phyloP scores from a whole-genome alignment of 2,888 invertebrate species.

The Griposia aprilina region DNA sequence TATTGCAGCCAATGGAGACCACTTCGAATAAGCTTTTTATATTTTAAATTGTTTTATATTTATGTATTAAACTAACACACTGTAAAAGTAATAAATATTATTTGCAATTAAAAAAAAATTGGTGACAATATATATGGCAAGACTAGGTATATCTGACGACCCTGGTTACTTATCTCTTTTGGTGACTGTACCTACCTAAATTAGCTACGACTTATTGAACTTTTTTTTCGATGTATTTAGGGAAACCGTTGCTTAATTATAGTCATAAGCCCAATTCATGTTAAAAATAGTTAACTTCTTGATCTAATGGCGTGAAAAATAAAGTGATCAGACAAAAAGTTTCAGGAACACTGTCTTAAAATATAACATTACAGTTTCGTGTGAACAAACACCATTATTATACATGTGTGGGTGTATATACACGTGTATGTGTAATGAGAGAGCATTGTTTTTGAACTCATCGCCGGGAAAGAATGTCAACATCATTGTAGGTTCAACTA shows the following conservation, averaged over 20 bases:
- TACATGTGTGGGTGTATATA: slow-evolving; percentile 17
- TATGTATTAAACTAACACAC: no score
- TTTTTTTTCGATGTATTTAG: neutral
- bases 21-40: no score
- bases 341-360: slow-evolving; percentile 27
- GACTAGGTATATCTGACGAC: no score
- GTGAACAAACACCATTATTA: slow-evolving; percentile 37
- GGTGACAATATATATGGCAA: no score
- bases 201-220: neutral
- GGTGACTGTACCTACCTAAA: no score
- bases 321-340: neutral
- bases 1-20: no score
- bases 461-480: slow-evolving; percentile 62
- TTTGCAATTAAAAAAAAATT: no score
- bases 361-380: slow-evolving; percentile 60
- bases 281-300: neutral
- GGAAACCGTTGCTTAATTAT: no score
- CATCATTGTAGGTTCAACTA: slow-evolving; percentile 53
- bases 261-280: neutral
- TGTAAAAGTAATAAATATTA: no score
- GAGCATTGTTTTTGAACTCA: slow-evolving; percentile 61
- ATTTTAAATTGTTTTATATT: no score
- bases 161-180: no score
- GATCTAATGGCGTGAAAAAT: neutral
- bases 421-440: slow-evolving; percentile 53